phyloP scores from a whole-genome alignment of 2,888 invertebrate genomes.

The Diaperis boleti region DNA sequence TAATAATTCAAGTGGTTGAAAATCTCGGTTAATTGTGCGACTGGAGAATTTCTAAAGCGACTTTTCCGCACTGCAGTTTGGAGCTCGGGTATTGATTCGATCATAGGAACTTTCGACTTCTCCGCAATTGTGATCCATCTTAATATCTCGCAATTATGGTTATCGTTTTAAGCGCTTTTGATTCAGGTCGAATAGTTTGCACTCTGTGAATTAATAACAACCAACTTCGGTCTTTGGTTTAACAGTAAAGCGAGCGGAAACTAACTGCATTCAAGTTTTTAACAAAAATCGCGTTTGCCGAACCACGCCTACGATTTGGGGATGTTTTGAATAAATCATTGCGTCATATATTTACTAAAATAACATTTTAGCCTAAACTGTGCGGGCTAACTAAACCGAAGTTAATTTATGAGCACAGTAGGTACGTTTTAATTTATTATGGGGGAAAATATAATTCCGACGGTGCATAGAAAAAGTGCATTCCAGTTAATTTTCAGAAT shows the following conservation, averaged over 20 bases:
- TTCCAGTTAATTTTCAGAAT: no score
- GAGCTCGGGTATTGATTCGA: conserved; percentile 3
- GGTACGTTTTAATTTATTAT: conserved; percentile 1
- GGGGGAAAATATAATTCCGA: no score
- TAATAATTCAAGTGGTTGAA: conserved; percentile 12
- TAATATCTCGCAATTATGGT: conserved; percentile 13
- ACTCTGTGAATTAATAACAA: conserved; percentile 15
- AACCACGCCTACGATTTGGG: not conserved
- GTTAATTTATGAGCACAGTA: not conserved
- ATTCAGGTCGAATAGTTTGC: conserved; percentile 8
- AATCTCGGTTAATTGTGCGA: conserved; percentile 8
- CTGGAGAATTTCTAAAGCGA: not conserved
- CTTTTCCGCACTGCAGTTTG: conserved; percentile 22
- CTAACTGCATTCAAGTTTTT: not conserved
- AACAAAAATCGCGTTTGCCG: not conserved
- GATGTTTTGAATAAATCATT: conserved; percentile 18
- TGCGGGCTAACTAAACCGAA: not conserved
- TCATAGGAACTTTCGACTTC: conserved; percentile 17
- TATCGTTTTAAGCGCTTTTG: not conserved
- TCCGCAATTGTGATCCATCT: conserved; percentile 15
- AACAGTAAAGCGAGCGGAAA: not conserved
- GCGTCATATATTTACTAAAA: conserved; percentile 11
- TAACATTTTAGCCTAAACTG: conserved; percentile 5
- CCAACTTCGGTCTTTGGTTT: not conserved
- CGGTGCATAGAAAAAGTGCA: no score